A percentile compares a stretch with the other conserved stretches of the same genome.
phyloP scores from a whole-genome alignment of 2,888 invertebrate genomes.

The Himalopsyche kuldschensis region DNA sequence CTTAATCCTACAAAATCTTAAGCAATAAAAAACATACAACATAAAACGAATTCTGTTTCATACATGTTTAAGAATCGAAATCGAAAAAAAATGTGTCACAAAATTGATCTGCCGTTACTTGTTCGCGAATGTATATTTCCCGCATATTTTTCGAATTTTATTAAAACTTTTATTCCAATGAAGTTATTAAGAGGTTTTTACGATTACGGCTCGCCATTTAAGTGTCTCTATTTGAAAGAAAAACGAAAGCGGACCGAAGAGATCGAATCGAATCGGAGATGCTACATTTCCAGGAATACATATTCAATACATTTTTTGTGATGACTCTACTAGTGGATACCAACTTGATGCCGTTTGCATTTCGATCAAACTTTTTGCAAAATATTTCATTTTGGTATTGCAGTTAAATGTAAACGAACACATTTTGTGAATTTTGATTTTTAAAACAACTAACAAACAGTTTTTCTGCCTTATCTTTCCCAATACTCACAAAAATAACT shows the following conservation, averaged over 20 bases:
- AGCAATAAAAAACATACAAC: too few species aligned
- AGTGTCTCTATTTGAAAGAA: neutral
- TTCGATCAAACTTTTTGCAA: neutral
- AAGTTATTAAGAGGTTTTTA: neutral
- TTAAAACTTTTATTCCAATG: too few species aligned
- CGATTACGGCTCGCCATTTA: neutral
- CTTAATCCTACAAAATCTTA: too few species aligned
- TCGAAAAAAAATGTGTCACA: too few species aligned
- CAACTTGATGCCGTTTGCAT: neutral
- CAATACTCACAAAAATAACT: too few species aligned
- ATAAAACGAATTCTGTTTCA: too few species aligned
- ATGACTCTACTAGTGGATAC: conserved; percentile 10
- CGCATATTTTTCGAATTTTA: too few species aligned
- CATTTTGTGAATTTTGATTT: neutral
- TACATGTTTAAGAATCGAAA: too few species aligned
- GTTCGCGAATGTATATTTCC: too few species aligned
- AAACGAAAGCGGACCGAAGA: conserved; percentile 1
- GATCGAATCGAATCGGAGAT: neutral
- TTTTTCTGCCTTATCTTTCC: neutral
- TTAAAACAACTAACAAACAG: neutral
- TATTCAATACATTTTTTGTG: conserved; percentile 25
- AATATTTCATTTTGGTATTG: neutral
- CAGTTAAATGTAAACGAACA: neutral
- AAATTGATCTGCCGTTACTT: too few species aligned
- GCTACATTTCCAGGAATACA: conserved; percentile 17